Conservation (phyloP, 30 jellyfish, hydroid and myxozoan genomes). For the Cassiopea xamachana region DNA sequence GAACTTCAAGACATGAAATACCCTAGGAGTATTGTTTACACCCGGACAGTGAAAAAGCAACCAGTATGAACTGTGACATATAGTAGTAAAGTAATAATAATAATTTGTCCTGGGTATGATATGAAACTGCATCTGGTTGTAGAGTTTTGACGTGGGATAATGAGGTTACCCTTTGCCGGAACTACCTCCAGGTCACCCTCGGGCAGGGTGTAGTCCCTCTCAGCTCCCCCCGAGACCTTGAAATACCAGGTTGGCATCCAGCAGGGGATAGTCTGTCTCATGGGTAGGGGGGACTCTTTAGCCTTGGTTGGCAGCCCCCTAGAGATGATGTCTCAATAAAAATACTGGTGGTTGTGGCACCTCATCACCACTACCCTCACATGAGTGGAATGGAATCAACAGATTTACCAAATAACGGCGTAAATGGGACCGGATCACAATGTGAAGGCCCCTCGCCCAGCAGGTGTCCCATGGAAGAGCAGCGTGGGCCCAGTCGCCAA, state of each 20-base stretch:
- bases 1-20: no score
- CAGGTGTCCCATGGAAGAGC: no score
- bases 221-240: conserved; percentile 35
- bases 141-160: conserved; percentile 10
- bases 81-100: no score
- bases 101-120: no score
- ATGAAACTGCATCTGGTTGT: neutral
- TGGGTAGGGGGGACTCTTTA: conserved; percentile 53
- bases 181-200: conserved; percentile 36
- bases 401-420: conserved; percentile 8
- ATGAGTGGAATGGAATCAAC: conserved; percentile 8
- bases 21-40: no score
- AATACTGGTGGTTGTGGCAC: conserved; percentile 53
- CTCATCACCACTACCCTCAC: conserved; percentile 38
- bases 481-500: no score
- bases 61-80: no score
- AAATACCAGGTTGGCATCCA: conserved; percentile 49
- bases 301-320: conserved; percentile 60
- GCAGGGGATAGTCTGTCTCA: conserved; percentile 52
- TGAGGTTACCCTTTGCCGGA: neutral
- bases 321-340: conserved; percentile 45
- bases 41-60: no score
- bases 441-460: neutral
- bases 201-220: conserved; percentile 54
- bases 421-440: neutral